Percentiles rank a stretch among this genome's conserved stretches.
Conservation (phyloP, 2,113 vertebrate species). For the Corythaeola cristata region DNA sequence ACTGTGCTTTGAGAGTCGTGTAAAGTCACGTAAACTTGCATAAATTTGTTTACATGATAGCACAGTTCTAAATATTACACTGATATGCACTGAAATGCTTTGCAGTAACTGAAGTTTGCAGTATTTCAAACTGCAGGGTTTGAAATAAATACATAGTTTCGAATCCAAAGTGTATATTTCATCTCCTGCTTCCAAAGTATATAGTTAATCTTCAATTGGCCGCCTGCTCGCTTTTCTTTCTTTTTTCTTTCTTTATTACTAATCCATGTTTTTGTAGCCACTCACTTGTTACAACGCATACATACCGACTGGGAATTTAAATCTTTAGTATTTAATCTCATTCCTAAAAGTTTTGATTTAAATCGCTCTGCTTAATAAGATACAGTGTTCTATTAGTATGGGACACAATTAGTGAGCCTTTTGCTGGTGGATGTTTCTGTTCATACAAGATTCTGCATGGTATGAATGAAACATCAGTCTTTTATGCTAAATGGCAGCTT, state of each 20-base stretch:
- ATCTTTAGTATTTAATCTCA: not conserved
- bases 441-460: not conserved
- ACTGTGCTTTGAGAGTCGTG: not conserved
- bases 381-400: not conserved
- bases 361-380: not conserved
- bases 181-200: not conserved
- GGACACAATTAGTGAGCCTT: not conserved
- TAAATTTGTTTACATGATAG: not conserved
- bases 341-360: not conserved
- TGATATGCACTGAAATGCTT: not conserved
- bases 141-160: not conserved
- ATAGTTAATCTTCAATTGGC: not conserved
- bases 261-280: not conserved
- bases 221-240: not conserved
- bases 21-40: not conserved
- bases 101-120: not conserved
- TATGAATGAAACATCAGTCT: not conserved
- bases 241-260: not conserved
- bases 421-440: not conserved
- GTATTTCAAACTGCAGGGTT: not conserved
- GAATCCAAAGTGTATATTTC: not conserved
- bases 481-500: not conserved
- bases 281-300: not conserved
- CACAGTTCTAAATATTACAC: not conserved
- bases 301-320: not conserved